These are phyloP conservation scores for Geotrupes spiniger DNA, from an alignment of 2,888 invertebrate genomes.

Conservation along the genomic window DNA sequence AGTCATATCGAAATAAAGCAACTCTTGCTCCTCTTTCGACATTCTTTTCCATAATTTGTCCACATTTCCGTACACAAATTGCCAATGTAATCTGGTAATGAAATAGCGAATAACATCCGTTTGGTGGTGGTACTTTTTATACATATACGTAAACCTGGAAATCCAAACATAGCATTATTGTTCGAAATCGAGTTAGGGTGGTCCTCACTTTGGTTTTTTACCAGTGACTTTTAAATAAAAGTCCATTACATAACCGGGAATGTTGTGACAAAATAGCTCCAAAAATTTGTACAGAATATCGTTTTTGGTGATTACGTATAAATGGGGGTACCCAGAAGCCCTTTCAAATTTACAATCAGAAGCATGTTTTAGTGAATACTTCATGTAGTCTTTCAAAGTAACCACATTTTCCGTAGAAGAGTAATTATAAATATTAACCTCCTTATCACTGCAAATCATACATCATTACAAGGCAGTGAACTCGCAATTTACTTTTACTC, in stretches of 20 bases:
- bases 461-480: not conserved
- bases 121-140: not conserved
- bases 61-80: not conserved
- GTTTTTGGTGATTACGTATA: not conserved
- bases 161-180: not conserved
- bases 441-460: not conserved
- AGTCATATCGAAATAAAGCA: not conserved
- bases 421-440: not conserved
- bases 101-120: not conserved
- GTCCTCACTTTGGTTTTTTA: not conserved
- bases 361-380: not conserved
- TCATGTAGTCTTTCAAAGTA: not conserved
- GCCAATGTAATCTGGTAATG: not conserved
- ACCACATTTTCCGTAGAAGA: too few relatives aligned
- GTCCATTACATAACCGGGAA: not conserved
- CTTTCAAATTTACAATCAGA: not conserved
- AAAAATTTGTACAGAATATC: not conserved
- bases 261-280: not conserved
- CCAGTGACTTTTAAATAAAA: not conserved
- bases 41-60: not conserved
- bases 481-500: not conserved
- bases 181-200: too few relatives aligned
- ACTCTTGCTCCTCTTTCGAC: not conserved
- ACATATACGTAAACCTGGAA: not conserved
- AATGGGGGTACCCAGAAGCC: too few relatives aligned